Evolutionary conservation across 2,888 invertebrate genomes (phyloP).

Genomic region (Hipparchia semele): DNA sequence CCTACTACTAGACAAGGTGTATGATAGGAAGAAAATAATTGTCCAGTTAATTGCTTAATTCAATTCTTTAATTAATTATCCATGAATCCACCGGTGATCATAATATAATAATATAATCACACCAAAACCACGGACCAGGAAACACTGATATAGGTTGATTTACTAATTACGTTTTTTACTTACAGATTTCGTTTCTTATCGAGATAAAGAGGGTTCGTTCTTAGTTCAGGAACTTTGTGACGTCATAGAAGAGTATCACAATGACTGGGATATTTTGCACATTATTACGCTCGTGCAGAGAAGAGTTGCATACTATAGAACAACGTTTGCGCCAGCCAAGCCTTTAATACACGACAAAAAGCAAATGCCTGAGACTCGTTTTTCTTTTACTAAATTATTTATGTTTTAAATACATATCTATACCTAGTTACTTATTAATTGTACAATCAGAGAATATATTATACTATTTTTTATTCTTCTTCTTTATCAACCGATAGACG

Average conservation of each 20-base stretch:
- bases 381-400: constrained; percentile 61
- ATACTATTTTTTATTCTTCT: too few relatives aligned
- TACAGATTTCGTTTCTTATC: constrained; percentile 59
- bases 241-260: constrained; percentile 49
- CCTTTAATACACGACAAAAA: constrained; percentile 54
- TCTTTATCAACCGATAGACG: too few relatives aligned
- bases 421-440: not conserved
- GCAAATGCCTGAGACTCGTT: constrained; percentile 65
- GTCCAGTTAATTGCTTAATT: too few relatives aligned
- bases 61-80: too few relatives aligned
- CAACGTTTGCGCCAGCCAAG: constrained; percentile 49
- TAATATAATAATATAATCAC: too few relatives aligned
- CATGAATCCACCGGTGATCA: too few relatives aligned
- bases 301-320: constrained; percentile 53
- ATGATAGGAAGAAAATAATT: too few relatives aligned
- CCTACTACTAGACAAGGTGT: too few relatives aligned
- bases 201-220: constrained; percentile 61
- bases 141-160: too few relatives aligned
- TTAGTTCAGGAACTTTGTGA: constrained; percentile 65
- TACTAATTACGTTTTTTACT: not conserved
- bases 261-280: constrained; percentile 55
- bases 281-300: constrained; percentile 58
- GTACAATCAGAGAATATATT: too few relatives aligned
- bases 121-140: too few relatives aligned
- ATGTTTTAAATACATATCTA: constrained; percentile 26